Evolutionary conservation across 2,113 vertebrate species (phyloP), one percentile per base, ranked within the genome.

Genomic region (Rhineura floridana): DNA sequence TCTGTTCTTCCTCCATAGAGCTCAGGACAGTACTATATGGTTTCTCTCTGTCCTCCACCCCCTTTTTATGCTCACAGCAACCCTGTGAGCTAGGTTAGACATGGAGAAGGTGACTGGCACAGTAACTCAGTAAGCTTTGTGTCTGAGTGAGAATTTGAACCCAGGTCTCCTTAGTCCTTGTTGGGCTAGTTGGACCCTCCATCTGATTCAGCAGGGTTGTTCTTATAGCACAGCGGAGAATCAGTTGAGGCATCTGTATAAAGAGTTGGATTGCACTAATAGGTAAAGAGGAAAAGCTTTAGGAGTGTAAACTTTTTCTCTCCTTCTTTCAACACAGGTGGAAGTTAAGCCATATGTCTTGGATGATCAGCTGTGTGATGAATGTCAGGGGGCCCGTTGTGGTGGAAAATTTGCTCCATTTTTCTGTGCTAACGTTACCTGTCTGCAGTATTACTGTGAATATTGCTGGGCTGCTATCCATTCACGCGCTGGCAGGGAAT

Each of bases 331-430:
- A 69, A 93, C 33, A 19, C 97, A 99, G 99, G 99, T 99, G 98
- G 99, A 99, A 98, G 99, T 99, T 97, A 99, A 99, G 99, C 99
- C 99, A 99, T 99, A 99, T 96, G 99, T 99, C 95, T 93, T 99
- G 98, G 99, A 99, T 91, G 99, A 99, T 97, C 99, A 99, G 97
- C 98, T 99, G 96, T 99, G 99, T 92, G 99, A 99, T 90, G 99
- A 99, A 97, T 99, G 99, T 97, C 99, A 99, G 97, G 99, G 99
- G 95, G 99, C 99, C 88, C 99, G 99, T 93, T 99, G 99, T 12
- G 99, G 98, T 94, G 99, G 99, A 55, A 99, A 99, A 95, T 99
- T 99, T 86, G 99, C 99, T 90, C 99, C 99, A 69, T 99, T 99
- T 97, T 99, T 99, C 98, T 99, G 99, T 97, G 99, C 99, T 96